Evolutionary conservation across 2,888 invertebrate species (phyloP), one percentile per base, ranked within the genome.

Genomic region (Volucella inflata): DNA sequence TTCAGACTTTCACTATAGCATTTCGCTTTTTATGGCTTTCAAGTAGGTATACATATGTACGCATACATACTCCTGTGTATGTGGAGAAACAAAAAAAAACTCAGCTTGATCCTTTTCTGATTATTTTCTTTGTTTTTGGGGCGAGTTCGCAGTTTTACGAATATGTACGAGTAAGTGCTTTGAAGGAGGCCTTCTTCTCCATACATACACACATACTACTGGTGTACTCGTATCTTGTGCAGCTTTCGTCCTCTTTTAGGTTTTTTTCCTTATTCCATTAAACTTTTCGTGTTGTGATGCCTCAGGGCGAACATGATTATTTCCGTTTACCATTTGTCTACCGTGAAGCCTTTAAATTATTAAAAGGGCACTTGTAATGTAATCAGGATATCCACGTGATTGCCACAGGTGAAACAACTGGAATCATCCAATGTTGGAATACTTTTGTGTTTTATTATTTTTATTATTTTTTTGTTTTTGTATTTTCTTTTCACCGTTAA

Each of bases 341-440:
- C 81, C 85, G 53, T 67, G 68, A 81, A 76, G 77, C 72, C 72
- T 81, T 85, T 85, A 81, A 85, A 85, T 85, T 85, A 81, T 81
- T 85, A 81, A 85, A 85, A 85, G 85, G 77, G 77, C 85, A 77
- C 71, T 85, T 74, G 80, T 81, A 81, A 85, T 81, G 76, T 76
- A 81, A 85, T 81, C 76, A 85, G 81, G 81, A 85, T 81, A 85
- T 70, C 81, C 76, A 72, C 81, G 81, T 85, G 85, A 77, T 85
- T 85, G 85, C 85, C 81, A 85, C 71, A 85, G 85, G 85, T 85
- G 70, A 75, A 65, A 81, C 72, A 68, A 81, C 55, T 53, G 60
- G 65, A 71, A 70, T 80, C 75, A 79, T 64, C 67, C 57, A 50
- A 48, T 75, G 84, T 62, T 80, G 80, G 76, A 65, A 75, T 84